These are phyloP conservation scores for Rhopilema esculentum DNA, from an alignment of 30 jellyfish, hydroid and myxozoan genomes.

Conservation along the genomic window DNA sequence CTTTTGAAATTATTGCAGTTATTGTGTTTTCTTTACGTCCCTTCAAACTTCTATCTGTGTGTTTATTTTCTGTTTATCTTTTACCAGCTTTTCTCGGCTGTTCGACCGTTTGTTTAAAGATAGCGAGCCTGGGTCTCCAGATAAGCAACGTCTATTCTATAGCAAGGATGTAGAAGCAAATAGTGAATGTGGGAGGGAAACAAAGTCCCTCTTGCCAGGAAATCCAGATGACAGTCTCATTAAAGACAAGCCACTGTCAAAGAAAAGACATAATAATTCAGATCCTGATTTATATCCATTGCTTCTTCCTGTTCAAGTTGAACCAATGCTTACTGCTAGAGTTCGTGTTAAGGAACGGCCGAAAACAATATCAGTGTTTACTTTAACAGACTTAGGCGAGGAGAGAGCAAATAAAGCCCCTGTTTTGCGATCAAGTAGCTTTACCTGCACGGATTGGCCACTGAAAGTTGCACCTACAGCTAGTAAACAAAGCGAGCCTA, in stretches of 20 bases:
- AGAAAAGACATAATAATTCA: neutral
- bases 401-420: conserved; percentile 5
- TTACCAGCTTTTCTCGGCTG: neutral
- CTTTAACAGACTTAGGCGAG: conserved; percentile 2
- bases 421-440: conserved; percentile 39
- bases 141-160: neutral
- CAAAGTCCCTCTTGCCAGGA: neutral
- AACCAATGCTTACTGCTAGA: conserved; percentile 59
- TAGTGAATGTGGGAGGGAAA: conserved; percentile 31
- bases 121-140: neutral
- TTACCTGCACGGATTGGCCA: conserved; percentile 21
- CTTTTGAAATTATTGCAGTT: too few relatives aligned
- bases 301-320: conserved; percentile 50
- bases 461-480: neutral
- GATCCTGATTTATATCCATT: neutral
- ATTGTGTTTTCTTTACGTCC: too few relatives aligned
- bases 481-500: neutral
- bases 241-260: neutral
- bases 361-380: conserved; percentile 31
- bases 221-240: conserved; percentile 20
- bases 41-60: too few relatives aligned
- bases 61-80: neutral
- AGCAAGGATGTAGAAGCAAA: conserved; percentile 60
- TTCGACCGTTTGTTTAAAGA: neutral
- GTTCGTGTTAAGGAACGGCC: conserved; percentile 35